Percentiles rank a stretch among this genome's conserved stretches.
Conservation (phyloP, 2,113 vertebrate genomes). For the Hydrochoerus hydrochaeris region DNA sequence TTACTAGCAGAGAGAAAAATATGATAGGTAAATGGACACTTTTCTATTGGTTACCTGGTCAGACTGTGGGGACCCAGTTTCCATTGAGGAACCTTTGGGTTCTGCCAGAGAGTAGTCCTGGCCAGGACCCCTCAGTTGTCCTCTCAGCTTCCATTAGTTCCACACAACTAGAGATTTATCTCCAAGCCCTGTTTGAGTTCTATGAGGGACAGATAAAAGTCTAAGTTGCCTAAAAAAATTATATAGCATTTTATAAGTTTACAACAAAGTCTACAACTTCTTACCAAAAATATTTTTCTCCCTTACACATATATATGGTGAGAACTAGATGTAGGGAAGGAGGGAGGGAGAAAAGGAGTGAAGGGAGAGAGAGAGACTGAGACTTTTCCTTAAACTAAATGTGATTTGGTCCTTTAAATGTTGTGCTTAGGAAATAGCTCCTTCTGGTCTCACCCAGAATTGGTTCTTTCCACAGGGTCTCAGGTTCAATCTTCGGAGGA, state of each 20-base stretch:
- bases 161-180: neutral
- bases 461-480: neutral
- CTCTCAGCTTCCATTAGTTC: neutral
- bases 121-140: neutral
- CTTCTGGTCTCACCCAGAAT: neutral
- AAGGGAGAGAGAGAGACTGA: neutral
- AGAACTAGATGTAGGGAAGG: neutral
- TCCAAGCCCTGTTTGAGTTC: neutral
- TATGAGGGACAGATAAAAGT: neutral
- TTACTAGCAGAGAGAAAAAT: neutral
- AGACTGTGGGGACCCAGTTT: neutral
- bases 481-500: neutral
- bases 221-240: neutral
- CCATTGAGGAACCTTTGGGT: neutral
- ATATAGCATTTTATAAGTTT: neutral
- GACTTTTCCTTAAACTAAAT: neutral
- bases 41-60: neutral
- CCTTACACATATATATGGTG: neutral
- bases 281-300: neutral
- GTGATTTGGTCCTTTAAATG: neutral
- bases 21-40: neutral
- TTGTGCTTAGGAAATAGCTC: neutral
- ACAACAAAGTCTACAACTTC: neutral
- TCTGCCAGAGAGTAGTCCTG: neutral
- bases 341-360: rapidly evolving